Conservation (phyloP, 2,888 invertebrate species). For the Oscheius sp. region DNA sequence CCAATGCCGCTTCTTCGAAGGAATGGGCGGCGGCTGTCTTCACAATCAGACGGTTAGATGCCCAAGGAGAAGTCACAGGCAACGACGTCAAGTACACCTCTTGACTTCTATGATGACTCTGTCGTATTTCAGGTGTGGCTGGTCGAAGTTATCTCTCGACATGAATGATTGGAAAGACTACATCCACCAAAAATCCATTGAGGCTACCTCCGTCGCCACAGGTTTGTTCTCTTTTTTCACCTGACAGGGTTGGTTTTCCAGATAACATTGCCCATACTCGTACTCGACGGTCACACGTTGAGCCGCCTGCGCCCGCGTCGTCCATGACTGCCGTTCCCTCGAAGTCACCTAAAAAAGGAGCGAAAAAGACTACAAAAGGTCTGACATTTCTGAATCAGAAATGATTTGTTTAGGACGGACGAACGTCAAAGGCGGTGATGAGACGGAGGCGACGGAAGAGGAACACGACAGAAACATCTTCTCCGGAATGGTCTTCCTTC, state of each 20-base stretch:
- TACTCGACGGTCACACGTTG: slow-evolving; percentile 32
- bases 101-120: slow-evolving; percentile 5
- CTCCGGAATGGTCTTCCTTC: slow-evolving; percentile 57
- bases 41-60: not conserved
- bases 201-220: slow-evolving; percentile 40
- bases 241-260: no score
- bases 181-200: slow-evolving; percentile 46
- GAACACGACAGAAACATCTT: not conserved
- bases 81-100: slow-evolving; percentile 5
- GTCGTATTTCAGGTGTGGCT: slow-evolving; percentile 35
- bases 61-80: slow-evolving; percentile 21
- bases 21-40: slow-evolving; percentile 38
- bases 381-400: not conserved
- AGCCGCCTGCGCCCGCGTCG: no score
- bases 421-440: not conserved
- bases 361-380: not conserved
- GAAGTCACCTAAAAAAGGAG: not conserved
- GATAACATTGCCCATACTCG: slow-evolving; percentile 26
- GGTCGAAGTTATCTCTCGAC: slow-evolving; percentile 52
- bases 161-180: slow-evolving; percentile 56
- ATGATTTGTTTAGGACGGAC: not conserved
- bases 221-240: no score
- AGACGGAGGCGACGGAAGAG: slow-evolving; percentile 18
- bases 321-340: not conserved
- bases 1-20: slow-evolving; percentile 52